Base-by-base conservation (phyloP, 2,113 vertebrate species). In the Bolborhynchus lineola region DNA sequence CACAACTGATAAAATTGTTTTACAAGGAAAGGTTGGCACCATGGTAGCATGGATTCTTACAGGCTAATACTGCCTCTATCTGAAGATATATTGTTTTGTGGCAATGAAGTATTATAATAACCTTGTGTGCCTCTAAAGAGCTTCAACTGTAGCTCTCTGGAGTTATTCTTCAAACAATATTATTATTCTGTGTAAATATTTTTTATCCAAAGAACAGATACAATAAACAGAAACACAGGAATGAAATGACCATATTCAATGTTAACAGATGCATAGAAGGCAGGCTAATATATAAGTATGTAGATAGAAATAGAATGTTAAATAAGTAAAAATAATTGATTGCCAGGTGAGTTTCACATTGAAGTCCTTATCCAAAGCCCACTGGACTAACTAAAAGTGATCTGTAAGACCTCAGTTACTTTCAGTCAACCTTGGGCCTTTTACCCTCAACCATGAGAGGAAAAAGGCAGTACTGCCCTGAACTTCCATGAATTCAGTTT, bases 1-100 rank as follows among this genome's bases (percentile, higher is more conserved):
- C 28, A 16, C 25, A 92, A 90, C 41, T 88, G 92, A 94, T 82
- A 74, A 87, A 94, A 93, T 93, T 76, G 86, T 49, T 96, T 94
- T 79, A 85, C 41, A 92, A 88, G 65, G 63, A 72, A 81, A 92
- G 78, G 91, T 86, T 94, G 46, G 26, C 88, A 86, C 69, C 76
- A 52, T 11, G 23, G 52, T 82, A 90, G 60, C 29, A 86, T 39
- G 71, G 39, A 91, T 42, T 88, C 49, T 88, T 93, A 69, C 39
- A 76, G 81, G 70, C 55, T 49, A 80, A 57, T 81, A 50, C 39
- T 50, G n/a, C 70, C 18, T 95, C 8, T 93, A 16, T 86, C 93
- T 95, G 86, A 91, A 83, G 59, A 78, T 86, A 21, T 44, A 85
- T 88, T 90, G 41, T 53, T 93, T 85, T 69, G 50, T 94, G n/a